phyloP scores from a whole-genome alignment of 2,113 vertebrate species.

The Lepus timidus region DNA sequence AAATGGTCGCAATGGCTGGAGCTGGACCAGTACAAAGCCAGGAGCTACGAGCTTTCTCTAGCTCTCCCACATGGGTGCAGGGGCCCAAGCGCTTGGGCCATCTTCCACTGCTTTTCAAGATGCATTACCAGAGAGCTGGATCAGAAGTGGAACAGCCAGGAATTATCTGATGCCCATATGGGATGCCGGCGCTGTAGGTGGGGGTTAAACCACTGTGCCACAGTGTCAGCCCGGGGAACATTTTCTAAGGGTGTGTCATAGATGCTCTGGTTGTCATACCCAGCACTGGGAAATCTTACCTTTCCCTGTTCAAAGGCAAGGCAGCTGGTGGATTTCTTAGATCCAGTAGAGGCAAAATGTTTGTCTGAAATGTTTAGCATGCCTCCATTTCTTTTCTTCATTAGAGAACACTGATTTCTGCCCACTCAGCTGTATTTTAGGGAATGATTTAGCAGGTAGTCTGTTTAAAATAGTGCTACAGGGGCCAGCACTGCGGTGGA shows the following conservation, averaged over 20 bases:
- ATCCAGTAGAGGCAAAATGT: neutral
- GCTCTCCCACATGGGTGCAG: too few species aligned
- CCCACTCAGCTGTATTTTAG: slow-evolving; percentile 33
- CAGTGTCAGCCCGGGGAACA: neutral
- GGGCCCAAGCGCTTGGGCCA: too few species aligned
- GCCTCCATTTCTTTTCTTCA: neutral
- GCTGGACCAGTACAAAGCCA: too few species aligned
- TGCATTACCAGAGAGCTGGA: too few species aligned
- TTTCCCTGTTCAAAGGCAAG: neutral
- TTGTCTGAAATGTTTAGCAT: slow-evolving; percentile 38
- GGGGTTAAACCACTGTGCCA: too few species aligned
- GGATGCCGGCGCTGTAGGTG: too few species aligned
- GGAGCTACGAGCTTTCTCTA: too few species aligned
- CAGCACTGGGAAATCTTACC: neutral
- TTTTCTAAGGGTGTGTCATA: neutral
- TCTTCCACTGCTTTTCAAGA: too few species aligned
- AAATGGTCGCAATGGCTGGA: too few species aligned
- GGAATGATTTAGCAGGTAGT: neutral
- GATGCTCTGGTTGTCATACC: fast-evolving
- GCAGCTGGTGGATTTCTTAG: slow-evolving; percentile 13
- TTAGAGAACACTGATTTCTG: neutral
- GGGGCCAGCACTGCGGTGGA: too few species aligned
- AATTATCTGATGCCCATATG: too few species aligned
- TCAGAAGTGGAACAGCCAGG: too few species aligned
- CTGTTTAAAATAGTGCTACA: slow-evolving; percentile 8